phyloP scores from a whole-genome alignment of 2,113 vertebrate species.

The Agapornis roseicollis region DNA sequence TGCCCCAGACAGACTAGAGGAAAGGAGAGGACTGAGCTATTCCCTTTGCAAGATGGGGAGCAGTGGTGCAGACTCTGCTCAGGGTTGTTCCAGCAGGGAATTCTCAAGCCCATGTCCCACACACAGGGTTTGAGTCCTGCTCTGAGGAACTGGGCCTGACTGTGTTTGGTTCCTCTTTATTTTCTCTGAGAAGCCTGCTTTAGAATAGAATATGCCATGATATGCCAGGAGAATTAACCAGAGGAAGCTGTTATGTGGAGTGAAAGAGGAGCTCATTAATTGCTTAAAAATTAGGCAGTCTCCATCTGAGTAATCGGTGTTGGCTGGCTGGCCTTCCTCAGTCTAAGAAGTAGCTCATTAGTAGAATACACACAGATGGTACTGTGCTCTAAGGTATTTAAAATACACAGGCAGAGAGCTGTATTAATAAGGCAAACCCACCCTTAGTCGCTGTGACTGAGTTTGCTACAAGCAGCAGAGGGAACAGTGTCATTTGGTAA shows the following conservation, averaged over 20 bases:
- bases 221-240: conserved; percentile 44
- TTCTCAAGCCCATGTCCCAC: neutral
- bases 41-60: neutral
- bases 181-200: conserved; percentile 13
- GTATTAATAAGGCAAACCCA: conserved; percentile 61
- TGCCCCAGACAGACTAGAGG: neutral
- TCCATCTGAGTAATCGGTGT: conserved; percentile 69
- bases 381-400: conserved; percentile 66
- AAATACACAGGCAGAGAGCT: conserved; percentile 60
- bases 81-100: neutral
- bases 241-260: conserved; percentile 47
- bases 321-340: conserved; percentile 66
- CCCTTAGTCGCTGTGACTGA: conserved; percentile 5
- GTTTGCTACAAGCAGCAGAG: conserved; percentile 30
- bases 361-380: conserved; percentile 74
- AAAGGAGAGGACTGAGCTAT: neutral
- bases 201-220: neutral
- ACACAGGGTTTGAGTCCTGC: neutral
- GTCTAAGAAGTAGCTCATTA: conserved; percentile 69
- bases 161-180: neutral
- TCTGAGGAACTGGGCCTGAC: neutral
- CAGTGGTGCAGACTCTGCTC: neutral
- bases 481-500: conserved; percentile 44
- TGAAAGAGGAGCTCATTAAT: conserved; percentile 62
- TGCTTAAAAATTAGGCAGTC: conserved; percentile 70